Conservation (phyloP, 2,113 vertebrate species). For the Regulus satrapa region DNA sequence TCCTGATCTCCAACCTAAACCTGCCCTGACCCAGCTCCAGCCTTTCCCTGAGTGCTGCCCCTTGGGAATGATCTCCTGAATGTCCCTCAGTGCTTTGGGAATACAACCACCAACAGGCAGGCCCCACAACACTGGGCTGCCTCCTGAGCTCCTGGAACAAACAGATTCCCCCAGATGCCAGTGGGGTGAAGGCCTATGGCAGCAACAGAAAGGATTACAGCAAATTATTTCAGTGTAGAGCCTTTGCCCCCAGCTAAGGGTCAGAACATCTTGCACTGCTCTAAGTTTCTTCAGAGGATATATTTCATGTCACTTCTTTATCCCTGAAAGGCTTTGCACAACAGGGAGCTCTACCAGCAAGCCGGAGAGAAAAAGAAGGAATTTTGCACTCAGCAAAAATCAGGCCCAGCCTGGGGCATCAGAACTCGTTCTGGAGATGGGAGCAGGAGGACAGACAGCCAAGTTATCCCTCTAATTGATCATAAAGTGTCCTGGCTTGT, state of each 20-base stretch:
- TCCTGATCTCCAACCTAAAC: accelerated
- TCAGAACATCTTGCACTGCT: neutral
- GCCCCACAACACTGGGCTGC: neutral
- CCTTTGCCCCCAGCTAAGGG: neutral
- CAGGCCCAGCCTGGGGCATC: neutral
- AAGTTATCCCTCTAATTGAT: neutral
- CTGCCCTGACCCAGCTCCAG: neutral
- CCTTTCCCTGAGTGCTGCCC: accelerated
- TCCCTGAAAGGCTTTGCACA: slow-evolving; percentile 27
- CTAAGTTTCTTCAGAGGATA: neutral
- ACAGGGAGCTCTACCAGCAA: neutral
- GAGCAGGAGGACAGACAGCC: neutral
- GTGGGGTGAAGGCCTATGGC: neutral
- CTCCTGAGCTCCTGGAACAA: neutral
- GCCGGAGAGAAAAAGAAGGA: neutral
- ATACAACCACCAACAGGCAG: neutral
- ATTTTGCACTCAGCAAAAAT: slow-evolving; percentile 32
- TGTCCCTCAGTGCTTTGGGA: neutral
- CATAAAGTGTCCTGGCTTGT: slow-evolving; percentile 24
- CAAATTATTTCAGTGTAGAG: neutral
- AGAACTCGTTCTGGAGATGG: slow-evolving; percentile 30
- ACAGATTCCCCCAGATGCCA: neutral
- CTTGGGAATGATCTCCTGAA: neutral
- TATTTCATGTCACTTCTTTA: neutral
- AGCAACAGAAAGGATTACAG: neutral